Base-by-base conservation (phyloP, 2,113 vertebrate species). In the Perca flavescens region DNA sequence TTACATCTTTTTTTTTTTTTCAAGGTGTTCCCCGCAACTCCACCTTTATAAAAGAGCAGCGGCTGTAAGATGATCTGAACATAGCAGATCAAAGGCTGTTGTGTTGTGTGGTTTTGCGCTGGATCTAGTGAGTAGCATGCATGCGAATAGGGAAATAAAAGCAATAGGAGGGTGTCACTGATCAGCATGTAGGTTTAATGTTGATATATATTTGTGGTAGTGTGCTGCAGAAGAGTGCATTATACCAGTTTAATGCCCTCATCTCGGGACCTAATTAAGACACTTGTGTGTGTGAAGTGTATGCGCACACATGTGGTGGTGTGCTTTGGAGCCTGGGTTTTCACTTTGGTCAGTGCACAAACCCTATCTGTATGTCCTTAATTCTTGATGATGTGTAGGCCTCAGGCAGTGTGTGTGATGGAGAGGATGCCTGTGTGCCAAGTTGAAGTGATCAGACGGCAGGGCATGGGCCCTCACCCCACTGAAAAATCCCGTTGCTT, bases 381-480 rank as follows among this genome's bases (percentile, higher is more conserved):
- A 96, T 96, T 95, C 92, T 88, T 93, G 94, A 93, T 95, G 95
- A 96, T 95, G 94, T 95, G 91, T 86, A 86, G 91, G 94, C 95
- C 94, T 93, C 76, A 88, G 95, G 94, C 95, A 67, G 86, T 90
- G 90, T 90, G 84, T 91, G 89, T 95, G 94, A 95, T 93, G 94
- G 93, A 95, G 94, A 91, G 91, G 84, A 88, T 82, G 89, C 86
- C 87, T 90, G 93, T 90, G 84, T 93, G 89, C 89, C 91, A 89
- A 93, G 91, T 86, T 87, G 91, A 93, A 94, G 91, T 90, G 85
- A 95, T 93, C 84, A 86, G 82, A 83, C 80, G 71, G 85, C 85
- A 88, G 89, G 76, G 78, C 87, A 80, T 28, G 40, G 85, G 80
- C 79, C 84, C 77, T 84, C 77, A 58, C 36, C 86, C 86, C 83